These are phyloP conservation scores for Clivina fossor DNA, from an alignment of 2,888 invertebrate genomes.

Conservation along the genomic window DNA sequence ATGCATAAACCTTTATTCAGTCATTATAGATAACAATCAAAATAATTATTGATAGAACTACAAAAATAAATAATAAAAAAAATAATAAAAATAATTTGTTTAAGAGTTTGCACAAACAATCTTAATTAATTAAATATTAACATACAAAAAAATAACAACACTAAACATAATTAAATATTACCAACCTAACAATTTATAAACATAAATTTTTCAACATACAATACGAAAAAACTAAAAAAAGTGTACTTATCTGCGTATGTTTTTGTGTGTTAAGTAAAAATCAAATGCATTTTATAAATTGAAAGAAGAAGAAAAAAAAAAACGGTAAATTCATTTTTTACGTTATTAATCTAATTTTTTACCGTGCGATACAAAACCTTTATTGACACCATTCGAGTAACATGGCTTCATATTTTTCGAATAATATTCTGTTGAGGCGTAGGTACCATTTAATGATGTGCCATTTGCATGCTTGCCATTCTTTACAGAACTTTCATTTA, in stretches of 20 bases:
- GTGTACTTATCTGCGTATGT: background rate
- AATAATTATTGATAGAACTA: background rate
- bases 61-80: background rate
- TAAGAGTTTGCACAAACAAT: background rate
- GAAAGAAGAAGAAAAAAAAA: no score
- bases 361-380: slow-evolving; percentile 58
- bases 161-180: slow-evolving; percentile 11
- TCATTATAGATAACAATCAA: background rate
- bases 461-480: no score
- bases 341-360: slow-evolving; percentile 42
- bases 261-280: background rate
- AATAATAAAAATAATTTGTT: background rate
- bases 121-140: background rate
- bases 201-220: background rate
- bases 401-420: slow-evolving; percentile 62
- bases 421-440: slow-evolving; percentile 59
- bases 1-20: no score
- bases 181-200: slow-evolving; percentile 7
- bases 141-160: slow-evolving; percentile 7
- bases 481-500: no score
- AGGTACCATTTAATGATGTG: slow-evolving; percentile 53
- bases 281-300: no score
- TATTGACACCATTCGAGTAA: slow-evolving; percentile 65
- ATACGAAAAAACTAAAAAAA: background rate
- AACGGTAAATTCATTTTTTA: no score